Evolutionary conservation across 2,113 vertebrate genomes (phyloP).

Genomic region (Chloroceryle aenea): DNA sequence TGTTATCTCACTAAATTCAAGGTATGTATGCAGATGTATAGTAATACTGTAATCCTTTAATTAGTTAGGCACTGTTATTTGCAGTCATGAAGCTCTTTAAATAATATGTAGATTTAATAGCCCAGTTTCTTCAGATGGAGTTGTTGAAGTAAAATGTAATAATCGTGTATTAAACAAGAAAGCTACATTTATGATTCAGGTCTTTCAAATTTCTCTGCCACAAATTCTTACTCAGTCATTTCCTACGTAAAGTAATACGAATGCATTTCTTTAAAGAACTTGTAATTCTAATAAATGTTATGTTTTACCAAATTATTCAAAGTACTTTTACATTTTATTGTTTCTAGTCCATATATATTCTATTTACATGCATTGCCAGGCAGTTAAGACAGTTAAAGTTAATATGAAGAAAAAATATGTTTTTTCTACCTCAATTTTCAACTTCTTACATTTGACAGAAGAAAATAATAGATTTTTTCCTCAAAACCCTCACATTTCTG

Average conservation of each 20-base stretch:
- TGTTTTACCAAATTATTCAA: not conserved
- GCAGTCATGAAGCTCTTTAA: not conserved
- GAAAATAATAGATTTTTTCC: not conserved
- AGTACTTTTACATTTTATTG: not conserved
- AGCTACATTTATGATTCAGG: not conserved
- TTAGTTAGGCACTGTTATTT: not conserved
- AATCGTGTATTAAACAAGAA: not conserved
- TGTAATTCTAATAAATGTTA: not conserved
- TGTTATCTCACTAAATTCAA: not conserved
- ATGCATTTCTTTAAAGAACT: not conserved
- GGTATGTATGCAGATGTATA: not conserved
- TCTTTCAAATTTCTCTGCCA: not conserved
- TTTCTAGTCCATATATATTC: not conserved
- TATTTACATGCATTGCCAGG: not conserved
- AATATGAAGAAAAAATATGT: not conserved
- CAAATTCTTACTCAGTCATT: not conserved
- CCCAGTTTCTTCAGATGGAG: not conserved
- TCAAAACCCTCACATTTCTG: not conserved
- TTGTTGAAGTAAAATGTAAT: not conserved
- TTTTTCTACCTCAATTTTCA: not conserved
- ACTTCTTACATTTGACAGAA: not conserved
- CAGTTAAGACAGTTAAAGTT: not conserved
- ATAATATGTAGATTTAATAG: not conserved
- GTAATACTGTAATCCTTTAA: not conserved
- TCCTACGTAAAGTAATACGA: not conserved